A percentile compares a stretch with the other conserved stretches of the same genome.
These are phyloP conservation scores for Seira sanloemensis DNA, from an alignment of 2,888 invertebrate genomes.

Conservation along the genomic window DNA sequence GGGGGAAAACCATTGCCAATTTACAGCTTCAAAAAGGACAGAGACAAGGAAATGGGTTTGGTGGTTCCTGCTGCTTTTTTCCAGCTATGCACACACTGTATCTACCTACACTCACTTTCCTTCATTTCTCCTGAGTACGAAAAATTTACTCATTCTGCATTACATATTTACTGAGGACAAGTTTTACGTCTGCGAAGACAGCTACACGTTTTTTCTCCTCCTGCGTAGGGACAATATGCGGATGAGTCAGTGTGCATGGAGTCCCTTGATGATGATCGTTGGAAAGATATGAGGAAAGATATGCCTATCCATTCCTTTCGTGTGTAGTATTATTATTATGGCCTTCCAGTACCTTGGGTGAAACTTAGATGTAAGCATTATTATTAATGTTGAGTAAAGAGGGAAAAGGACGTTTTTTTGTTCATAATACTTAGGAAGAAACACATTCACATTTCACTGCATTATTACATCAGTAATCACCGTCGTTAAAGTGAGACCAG, in stretches of 20 bases:
- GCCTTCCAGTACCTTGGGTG: background rate
- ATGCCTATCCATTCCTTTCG: too few relatives aligned
- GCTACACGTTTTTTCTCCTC: too few relatives aligned
- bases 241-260: too few relatives aligned
- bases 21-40: background rate
- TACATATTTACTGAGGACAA: slow-evolving; percentile 16
- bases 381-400: too few relatives aligned
- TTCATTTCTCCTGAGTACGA: too few relatives aligned
- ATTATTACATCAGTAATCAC: background rate
- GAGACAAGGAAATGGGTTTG: slow-evolving; percentile 31
- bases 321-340: too few relatives aligned
- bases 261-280: too few relatives aligned
- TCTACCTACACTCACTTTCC: background rate
- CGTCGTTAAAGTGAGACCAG: background rate
- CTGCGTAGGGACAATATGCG: too few relatives aligned
- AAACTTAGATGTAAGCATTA: slow-evolving; percentile 8
- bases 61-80: slow-evolving; percentile 24
- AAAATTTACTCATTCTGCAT: slow-evolving; percentile 26
- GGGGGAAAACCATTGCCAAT: background rate
- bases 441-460: background rate
- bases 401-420: too few relatives aligned
- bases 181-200: background rate
- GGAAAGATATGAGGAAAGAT: too few relatives aligned
- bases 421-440: background rate
- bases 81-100: too few relatives aligned